A percentile compares a stretch with the other conserved stretches of the same genome.
These are phyloP conservation scores for Salvelinus fontinalis DNA, from an alignment of 2,113 vertebrate genomes.

Conservation along the genomic window DNA sequence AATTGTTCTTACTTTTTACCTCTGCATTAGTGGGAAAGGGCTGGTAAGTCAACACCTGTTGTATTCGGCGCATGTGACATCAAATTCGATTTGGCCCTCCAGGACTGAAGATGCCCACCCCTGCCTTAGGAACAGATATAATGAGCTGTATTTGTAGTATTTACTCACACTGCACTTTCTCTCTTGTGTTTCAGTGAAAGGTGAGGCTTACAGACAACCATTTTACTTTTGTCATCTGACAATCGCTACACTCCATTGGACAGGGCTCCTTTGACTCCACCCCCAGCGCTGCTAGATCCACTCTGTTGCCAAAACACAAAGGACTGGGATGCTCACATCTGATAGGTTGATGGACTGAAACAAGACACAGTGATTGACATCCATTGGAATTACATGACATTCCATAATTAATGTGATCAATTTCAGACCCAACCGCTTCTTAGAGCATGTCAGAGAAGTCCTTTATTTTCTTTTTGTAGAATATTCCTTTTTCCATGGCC, in stretches of 20 bases:
- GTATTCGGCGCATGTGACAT: no score
- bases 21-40: no score
- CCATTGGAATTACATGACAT: conserved; percentile 33
- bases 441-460: conserved; percentile 44
- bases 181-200: conserved; percentile 57
- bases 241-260: conserved; percentile 58
- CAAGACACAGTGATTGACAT: conserved; percentile 26
- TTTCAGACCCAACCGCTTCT: conserved; percentile 40
- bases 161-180: neutral
- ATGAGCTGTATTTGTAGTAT: neutral
- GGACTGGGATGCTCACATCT: conserved; percentile 18
- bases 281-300: conserved; percentile 58
- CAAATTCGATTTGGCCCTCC: no score
- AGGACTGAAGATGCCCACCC: no score
- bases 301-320: conserved; percentile 56
- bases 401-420: conserved; percentile 22
- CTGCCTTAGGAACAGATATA: no score
- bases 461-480: conserved; percentile 50
- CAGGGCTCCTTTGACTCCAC: conserved; percentile 39
- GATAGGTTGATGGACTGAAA: conserved; percentile 36
- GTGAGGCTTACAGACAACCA: conserved; percentile 29
- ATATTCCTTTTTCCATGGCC: neutral
- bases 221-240: conserved; percentile 55
- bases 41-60: no score
- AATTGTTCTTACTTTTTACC: no score